A percentile compares a stretch with the other conserved stretches of the same genome.
Conservation (phyloP, 2,113 vertebrate species). For the Nymphicus hollandicus region DNA sequence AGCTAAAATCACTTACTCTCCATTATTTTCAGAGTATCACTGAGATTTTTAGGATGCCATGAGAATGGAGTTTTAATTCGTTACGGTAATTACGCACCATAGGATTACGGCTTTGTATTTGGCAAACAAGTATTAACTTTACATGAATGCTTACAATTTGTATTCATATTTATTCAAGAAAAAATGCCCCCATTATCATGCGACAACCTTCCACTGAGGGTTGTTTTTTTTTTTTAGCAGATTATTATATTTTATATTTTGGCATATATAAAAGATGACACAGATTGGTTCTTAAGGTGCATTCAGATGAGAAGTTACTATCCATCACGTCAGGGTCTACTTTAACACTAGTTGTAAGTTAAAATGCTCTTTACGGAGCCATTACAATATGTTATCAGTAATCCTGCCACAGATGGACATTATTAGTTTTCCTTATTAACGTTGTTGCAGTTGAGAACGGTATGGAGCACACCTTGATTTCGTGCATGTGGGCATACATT, state of each 20-base stretch:
- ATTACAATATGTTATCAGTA: accelerated
- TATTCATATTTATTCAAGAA: neutral
- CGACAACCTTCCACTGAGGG: accelerated
- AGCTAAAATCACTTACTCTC: neutral
- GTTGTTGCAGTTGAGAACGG: neutral
- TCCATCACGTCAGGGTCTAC: neutral
- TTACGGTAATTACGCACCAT: neutral
- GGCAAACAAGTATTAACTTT: neutral
- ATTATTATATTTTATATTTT: neutral
- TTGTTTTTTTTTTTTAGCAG: neutral
- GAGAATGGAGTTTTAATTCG: neutral
- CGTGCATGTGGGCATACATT: neutral
- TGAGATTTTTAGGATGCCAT: neutral
- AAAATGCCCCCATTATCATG: neutral
- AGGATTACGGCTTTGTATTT: neutral
- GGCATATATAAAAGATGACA: neutral
- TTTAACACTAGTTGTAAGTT: neutral
- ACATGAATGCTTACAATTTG: neutral
- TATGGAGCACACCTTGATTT: neutral
- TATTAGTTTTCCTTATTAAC: neutral
- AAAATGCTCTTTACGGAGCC: neutral
- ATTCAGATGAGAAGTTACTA: neutral
- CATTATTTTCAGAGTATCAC: neutral
- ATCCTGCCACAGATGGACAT: neutral
- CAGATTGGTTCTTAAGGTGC: neutral